These are phyloP conservation scores for Aplidium turbinatum DNA, from an alignment of 23 tunicate species.

Conservation along the genomic window DNA sequence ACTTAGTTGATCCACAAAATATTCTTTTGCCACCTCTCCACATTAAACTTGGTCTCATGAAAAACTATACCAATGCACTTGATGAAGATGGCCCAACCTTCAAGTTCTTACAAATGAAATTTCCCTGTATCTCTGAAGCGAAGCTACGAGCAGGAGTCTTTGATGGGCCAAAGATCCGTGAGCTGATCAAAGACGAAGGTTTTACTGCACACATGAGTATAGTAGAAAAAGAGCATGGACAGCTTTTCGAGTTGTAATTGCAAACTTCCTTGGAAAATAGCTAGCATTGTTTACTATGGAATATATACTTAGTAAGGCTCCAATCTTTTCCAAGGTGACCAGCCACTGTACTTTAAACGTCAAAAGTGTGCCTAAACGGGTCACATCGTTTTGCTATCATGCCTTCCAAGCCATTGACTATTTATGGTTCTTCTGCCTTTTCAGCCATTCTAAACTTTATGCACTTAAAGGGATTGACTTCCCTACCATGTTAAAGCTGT, in stretches of 20 bases:
- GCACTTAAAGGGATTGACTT: too few relatives aligned
- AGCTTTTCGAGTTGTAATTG: constrained; percentile 40
- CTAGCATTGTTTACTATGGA: too few relatives aligned
- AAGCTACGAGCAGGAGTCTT: constrained; percentile 43
- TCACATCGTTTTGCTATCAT: too few relatives aligned
- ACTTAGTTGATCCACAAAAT: constrained; percentile 34
- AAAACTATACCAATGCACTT: constrained; percentile 34
- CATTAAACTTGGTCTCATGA: constrained; percentile 42
- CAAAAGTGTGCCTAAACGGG: too few relatives aligned
- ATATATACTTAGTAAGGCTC: too few relatives aligned
- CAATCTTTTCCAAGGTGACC: too few relatives aligned
- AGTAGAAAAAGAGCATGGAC: constrained; percentile 43
- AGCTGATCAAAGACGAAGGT: constrained; percentile 38
- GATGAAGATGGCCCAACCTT: constrained; percentile 44
- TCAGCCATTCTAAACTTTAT: too few relatives aligned
- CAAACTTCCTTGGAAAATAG: constrained; percentile 37
- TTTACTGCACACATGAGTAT: constrained; percentile 35
- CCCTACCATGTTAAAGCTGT: too few relatives aligned
- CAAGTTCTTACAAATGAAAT: constrained; percentile 32
- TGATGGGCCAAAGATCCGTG: constrained; percentile 39
- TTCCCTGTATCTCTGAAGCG: constrained; percentile 37
- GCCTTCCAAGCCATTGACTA: too few relatives aligned
- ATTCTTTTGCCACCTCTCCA: constrained; percentile 46
- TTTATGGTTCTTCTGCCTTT: too few relatives aligned
- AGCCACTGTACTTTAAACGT: too few relatives aligned